Evolutionary conservation across 2,888 invertebrate genomes (phyloP), one percentile per base, ranked within the genome.

Genomic region (Erebia aethiops): DNA sequence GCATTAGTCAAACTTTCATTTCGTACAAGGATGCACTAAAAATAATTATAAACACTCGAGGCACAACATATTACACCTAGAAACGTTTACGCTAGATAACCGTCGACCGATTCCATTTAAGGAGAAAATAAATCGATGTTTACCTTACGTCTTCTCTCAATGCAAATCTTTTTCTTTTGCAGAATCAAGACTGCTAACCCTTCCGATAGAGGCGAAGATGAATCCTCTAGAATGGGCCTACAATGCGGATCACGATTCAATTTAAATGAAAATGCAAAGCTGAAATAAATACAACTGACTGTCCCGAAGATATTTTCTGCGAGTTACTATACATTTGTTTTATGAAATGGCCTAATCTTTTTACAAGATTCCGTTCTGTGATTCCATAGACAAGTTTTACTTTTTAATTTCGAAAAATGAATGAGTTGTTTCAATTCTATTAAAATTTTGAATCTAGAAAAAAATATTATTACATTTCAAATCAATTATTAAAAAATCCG

Each of bases 311-410:
- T 92, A 91, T 91, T 93, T 93, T 93, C 92, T 93, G 93, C 92
- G 91, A 93, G 92, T 90, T 91, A 93, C 93, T 93, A 93, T 92
- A 93, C 93, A 93, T 93, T 93, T 93, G 93, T 93, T 93, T 92
- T 92, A 93, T 93, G 93, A 93, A 93, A 93, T 93, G 93, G 93
- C 93, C 93, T 93, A 93, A 92, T 93, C 93, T 93, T 91, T 57
- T 93, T 93, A 92, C 93, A 93, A 93, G 93, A 93, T 93, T 93
- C 92, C 91, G 91, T 93, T 93, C 93, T 92, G 91, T 91, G 87
- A 86, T 91, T 87, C 88, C 93, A 93, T 93, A 93, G 92, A 93
- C 92, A 92, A 91, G 62, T 78, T 82, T 79, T 85, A 87, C 83
- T 90, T 92, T 91, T 92, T 89, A 87, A 88, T 90, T 90, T 89